phyloP scores from a whole-genome alignment of 2,888 invertebrate genomes.

The Eupsilia transversa region DNA sequence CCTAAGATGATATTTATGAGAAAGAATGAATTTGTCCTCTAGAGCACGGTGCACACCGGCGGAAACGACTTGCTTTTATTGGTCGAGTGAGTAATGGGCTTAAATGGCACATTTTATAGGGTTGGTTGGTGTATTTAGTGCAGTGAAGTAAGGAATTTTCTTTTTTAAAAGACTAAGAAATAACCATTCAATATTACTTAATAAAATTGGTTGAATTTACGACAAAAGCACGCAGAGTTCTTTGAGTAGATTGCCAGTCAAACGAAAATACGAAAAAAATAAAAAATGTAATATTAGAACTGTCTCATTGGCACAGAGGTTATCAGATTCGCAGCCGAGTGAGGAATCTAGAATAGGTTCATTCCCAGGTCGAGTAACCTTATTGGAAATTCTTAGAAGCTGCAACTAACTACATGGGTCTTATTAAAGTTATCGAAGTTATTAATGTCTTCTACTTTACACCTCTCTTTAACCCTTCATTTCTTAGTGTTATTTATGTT shows the following conservation, averaged over 20 bases:
- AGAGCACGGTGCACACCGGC: slow-evolving; percentile 29
- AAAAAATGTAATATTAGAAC: neutral
- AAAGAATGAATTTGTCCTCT: slow-evolving; percentile 34
- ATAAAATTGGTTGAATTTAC: neutral
- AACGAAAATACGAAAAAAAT: neutral
- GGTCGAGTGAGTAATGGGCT: slow-evolving; percentile 24
- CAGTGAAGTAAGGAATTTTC: neutral
- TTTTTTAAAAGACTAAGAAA: neutral
- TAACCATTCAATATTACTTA: neutral
- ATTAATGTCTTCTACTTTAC: neutral
- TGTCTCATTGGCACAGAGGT: slow-evolving; percentile 9
- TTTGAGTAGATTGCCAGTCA: neutral
- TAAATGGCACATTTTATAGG: slow-evolving; percentile 8
- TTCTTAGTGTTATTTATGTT: too few species aligned
- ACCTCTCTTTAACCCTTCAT: too few species aligned
- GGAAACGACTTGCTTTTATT: slow-evolving; percentile 34
- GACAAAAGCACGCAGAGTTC: neutral
- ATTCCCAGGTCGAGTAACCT: neutral
- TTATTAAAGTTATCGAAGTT: neutral
- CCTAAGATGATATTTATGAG: slow-evolving; percentile 61
- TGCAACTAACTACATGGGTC: too few species aligned
- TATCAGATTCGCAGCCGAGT: neutral
- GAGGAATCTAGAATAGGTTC: slow-evolving; percentile 1
- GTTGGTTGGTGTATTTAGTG: slow-evolving; percentile 16
- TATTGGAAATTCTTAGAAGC: slow-evolving; percentile 14